These are phyloP conservation scores for Pocota personata DNA, from an alignment of 2,888 invertebrate species.

Conservation along the genomic window DNA sequence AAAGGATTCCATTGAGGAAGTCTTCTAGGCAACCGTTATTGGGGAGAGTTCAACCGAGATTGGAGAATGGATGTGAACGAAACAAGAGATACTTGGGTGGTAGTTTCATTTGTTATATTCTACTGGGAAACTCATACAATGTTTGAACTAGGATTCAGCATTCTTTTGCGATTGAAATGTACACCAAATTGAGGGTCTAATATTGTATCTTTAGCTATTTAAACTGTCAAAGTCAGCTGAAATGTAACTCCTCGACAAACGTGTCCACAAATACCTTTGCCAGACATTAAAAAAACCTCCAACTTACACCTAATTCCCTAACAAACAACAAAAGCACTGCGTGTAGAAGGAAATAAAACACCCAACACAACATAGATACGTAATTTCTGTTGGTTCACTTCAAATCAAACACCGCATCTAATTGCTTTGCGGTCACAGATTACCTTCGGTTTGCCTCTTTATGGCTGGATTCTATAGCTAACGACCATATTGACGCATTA, in stretches of 20 bases:
- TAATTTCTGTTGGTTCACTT: conserved; percentile 47
- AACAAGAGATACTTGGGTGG: not conserved
- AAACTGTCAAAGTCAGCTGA: not conserved
- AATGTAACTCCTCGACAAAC: not conserved
- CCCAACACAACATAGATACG: conserved; percentile 16
- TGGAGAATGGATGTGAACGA: not conserved
- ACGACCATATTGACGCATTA: conserved; percentile 70
- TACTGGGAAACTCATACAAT: not conserved
- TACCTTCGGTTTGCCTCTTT: conserved; percentile 37
- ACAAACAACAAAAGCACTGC: not conserved
- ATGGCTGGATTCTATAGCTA: conserved; percentile 30
- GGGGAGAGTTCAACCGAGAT: conserved; percentile 20
- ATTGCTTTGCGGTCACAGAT: conserved; percentile 66
- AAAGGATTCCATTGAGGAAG: conserved; percentile 42
- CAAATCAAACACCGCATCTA: conserved; percentile 63
- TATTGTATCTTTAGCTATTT: not conserved
- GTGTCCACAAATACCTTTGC: not conserved
- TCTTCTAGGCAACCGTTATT: conserved; percentile 31
- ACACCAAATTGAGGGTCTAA: not conserved
- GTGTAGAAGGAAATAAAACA: conserved; percentile 46
- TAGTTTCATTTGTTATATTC: not conserved
- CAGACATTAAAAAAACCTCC: not conserved
- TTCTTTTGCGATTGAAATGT: too few relatives aligned
- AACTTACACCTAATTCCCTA: not conserved
- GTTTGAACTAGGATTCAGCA: too few relatives aligned